Evolutionary conservation across 2,113 vertebrate species (phyloP), one percentile per base, ranked within the genome.

Genomic region (Prietella phreatophila): DNA sequence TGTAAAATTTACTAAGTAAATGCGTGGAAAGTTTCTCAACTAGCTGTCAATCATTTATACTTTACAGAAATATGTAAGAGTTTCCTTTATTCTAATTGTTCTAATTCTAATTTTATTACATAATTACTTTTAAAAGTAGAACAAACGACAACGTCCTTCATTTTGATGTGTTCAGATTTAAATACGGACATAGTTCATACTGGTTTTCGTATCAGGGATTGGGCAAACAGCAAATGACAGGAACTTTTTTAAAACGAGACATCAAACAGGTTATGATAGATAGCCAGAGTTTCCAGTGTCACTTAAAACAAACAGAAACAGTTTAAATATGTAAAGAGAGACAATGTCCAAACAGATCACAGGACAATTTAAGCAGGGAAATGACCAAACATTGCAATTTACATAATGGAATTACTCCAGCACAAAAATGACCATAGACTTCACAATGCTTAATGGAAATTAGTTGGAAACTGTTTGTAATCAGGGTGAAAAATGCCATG

Each of bases 381-480:
- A 75, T 25, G 22, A 15, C 3, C 36, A 42, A 1, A 78, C 75
- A n/a, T 15, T 78, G 50, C 25, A 50, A 15, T 50, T 22, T 78
- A 2, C 25, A 50, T 78, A 50, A 79, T 53, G n/a, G 30, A 30
- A 9, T 5, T 3, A 50, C 13, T 47, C 25, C 25, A 50, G 75
- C n/a, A 14, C 19, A 22, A 30, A 80, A 56, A 30, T 80, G 50
- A 55, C 76, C 76, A 80, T 50, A 33, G 15, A 55, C 50, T 13
- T 76, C 42, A 27, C 42, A 80, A 30, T 80, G 50, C 50, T 55
- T 80, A 15, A 14, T 80, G 76, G 11, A 80, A 80, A 14, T 30
- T 30, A 30, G 79, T 79, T 47, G 36, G 58, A 86, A 86, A 50
- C 73, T 42, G 15, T 63, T 50, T 79, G 56, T 79, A 86, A 79